Base-by-base conservation (phyloP, 2,113 vertebrate genomes). In the Phylloscopus trochilus region DNA sequence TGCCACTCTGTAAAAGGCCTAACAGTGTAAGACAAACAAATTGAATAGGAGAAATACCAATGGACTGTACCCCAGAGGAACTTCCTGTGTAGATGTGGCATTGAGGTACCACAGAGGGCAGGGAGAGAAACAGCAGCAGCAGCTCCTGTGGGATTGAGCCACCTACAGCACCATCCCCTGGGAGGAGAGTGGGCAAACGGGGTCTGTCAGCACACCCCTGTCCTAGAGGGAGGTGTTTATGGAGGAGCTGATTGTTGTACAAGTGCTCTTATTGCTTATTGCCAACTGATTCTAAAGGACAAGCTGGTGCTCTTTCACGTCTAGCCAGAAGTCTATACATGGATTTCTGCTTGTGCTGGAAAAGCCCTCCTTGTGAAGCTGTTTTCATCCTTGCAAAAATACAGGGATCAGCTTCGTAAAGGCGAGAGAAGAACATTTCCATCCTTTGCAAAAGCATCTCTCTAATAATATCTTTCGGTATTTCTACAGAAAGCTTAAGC, bases 251-350 rank as follows among this genome's bases (percentile, higher is more conserved):
- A 7, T 63, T 52, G 2, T 21, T 70, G 31, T 31, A 9, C 43
- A 2, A 20, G 8, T 28, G 37, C 37, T 67, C 63, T 9, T 22
- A 11, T 17, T 84, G 56, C 27, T 70, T 46, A 47, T 49, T 72
- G 17, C 46, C 62, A 72, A 72, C 53, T 72, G 60, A 39, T 81
- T 92, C 72, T 74, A 66, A 85, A 87, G 47, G 74, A 67, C 66
- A 83, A 85, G 30, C 26, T 80, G 52, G 5, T 64, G 63, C 12
- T 76, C 58, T 56, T 72, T 85, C 27, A 33, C 33, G 59, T 66
- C 82, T 62, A 73, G 51, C 58, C 83, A 85, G 53, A 83, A 92
- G 68, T 92, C 96, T 92, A 35, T 75, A 87, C 24, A 28, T 90
- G 89, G 83, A 88, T 93, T 93, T 90, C 41, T 64, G 49, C 15